Base-by-base conservation (phyloP, 2,113 vertebrate species). In the Phoxinus phoxinus region DNA sequence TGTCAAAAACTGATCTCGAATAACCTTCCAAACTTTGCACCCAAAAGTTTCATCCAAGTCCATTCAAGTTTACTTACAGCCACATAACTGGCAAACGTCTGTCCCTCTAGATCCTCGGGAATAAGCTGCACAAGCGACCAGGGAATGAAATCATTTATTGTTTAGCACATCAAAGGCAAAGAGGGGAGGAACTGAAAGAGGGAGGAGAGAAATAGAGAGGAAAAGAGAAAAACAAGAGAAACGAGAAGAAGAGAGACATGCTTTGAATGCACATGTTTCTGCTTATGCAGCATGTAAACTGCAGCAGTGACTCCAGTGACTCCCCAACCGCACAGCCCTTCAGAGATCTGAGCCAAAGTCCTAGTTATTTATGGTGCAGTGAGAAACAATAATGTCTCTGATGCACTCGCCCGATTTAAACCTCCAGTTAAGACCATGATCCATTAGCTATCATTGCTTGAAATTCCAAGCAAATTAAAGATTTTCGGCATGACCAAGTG, bases 121-220 rank as follows among this genome's bases (percentile, higher is more conserved):
- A 91, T 91, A 86, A 89, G 83, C 86, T 87, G 59, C 79, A 30
- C 48, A 91, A 88, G 88, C 84, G 89, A 89, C 89, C 71, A 85
- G 80, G 76, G 87, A 93, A 89, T 73, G 86, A 86, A 90, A 89
- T 84, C 74, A 84, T 86, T 91, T 86, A 90, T 93, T 93, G 92
- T 94, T 93, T 91, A 92, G 86, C 89, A 93, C 92, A 93, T 94
- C 91, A 93, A 93, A 93, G 89, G 78, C 56, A 87, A 79, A 78
- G 73, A 78, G 87, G 81, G 78, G 77, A 25, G 37, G 19, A 51
- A 73, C 3, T 1, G 44, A n/a, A 37, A 63, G 35, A 75, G 53
- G 37, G 51, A 11, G 69, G 25, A 11, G 41, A 72, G 63, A 53
- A 27, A 74, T 25, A 75, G 13, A 86, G 65, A 81, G 6, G 71